These are phyloP conservation scores for Acronicta leporina DNA, from an alignment of 2,888 invertebrate genomes.

Conservation along the genomic window DNA sequence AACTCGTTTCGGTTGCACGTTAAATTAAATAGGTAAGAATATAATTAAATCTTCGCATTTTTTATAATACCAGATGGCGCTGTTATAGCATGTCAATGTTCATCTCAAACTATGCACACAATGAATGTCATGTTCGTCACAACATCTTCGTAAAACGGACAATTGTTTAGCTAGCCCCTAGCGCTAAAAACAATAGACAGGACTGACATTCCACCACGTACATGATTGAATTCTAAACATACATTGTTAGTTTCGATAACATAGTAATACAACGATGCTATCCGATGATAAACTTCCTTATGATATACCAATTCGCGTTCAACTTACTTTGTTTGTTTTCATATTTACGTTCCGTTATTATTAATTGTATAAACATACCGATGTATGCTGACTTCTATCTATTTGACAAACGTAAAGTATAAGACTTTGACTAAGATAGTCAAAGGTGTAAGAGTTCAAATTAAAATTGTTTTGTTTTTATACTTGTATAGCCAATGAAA, in stretches of 20 bases:
- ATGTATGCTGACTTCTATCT: conserved; percentile 32
- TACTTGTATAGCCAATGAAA: conserved; percentile 34
- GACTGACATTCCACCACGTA: conserved; percentile 74
- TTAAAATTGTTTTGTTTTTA: conserved; percentile 13
- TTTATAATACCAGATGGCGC: background rate
- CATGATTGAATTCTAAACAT: conserved; percentile 76
- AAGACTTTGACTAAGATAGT: too few species aligned
- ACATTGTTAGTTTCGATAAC: conserved; percentile 60
- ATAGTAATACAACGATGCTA: conserved; percentile 59
- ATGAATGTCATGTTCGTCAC: conserved; percentile 20
- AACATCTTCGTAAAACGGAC: conserved; percentile 31
- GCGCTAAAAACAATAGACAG: conserved; percentile 72
- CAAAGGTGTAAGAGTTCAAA: conserved; percentile 11
- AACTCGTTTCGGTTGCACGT: too few species aligned
- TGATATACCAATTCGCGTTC: conserved; percentile 46
- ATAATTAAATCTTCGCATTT: too few species aligned
- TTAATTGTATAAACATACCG: conserved; percentile 49
- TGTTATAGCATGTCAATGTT: conserved; percentile 12
- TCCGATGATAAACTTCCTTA: conserved; percentile 66
- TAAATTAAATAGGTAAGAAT: too few species aligned
- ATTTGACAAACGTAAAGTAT: conserved; percentile 23
- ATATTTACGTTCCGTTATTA: conserved; percentile 15
- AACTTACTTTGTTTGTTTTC: conserved; percentile 49
- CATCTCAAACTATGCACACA: conserved; percentile 20
- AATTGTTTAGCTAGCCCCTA: conserved; percentile 56